These are phyloP conservation scores for Phaedon cochleariae DNA, from an alignment of 2,888 invertebrate genomes.

Conservation along the genomic window DNA sequence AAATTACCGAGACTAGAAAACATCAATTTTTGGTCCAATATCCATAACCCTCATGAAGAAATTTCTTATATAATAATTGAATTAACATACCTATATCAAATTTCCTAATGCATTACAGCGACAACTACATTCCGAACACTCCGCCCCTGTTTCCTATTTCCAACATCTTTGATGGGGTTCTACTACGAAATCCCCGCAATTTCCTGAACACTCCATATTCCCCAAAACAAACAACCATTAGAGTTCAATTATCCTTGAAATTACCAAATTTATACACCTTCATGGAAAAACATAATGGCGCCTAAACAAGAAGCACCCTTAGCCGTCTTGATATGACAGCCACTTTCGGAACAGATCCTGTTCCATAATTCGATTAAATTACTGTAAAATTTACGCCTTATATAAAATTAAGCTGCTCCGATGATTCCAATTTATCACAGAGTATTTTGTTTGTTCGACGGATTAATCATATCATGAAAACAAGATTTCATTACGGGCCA, in stretches of 20 bases:
- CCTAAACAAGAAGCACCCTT: conserved; percentile 34
- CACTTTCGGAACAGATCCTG: conserved; percentile 26
- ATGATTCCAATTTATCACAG: conserved; percentile 14
- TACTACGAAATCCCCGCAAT: conserved; percentile 11
- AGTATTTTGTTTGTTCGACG: too few species aligned
- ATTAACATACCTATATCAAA: too few species aligned
- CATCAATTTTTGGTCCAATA: too few species aligned
- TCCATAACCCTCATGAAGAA: too few species aligned
- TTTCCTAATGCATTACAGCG: too few species aligned
- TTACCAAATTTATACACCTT: conserved; percentile 51
- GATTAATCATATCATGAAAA: too few species aligned
- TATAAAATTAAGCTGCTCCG: conserved; percentile 32
- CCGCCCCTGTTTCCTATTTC: conserved; percentile 3
- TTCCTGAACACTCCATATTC: conserved; percentile 47
- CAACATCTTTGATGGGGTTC: neutral
- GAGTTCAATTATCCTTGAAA: conserved; percentile 54
- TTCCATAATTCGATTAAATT: conserved; percentile 36
- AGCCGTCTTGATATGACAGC: conserved; percentile 27
- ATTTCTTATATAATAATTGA: too few species aligned
- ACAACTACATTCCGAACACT: too few species aligned
- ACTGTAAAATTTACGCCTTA: conserved; percentile 33
- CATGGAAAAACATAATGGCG: conserved; percentile 43
- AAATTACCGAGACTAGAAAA: too few species aligned
- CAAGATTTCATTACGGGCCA: too few species aligned
- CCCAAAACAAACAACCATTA: conserved; percentile 52